phyloP scores from a whole-genome alignment of 2,888 invertebrate genomes.

The Cryptosula pallasiana region DNA sequence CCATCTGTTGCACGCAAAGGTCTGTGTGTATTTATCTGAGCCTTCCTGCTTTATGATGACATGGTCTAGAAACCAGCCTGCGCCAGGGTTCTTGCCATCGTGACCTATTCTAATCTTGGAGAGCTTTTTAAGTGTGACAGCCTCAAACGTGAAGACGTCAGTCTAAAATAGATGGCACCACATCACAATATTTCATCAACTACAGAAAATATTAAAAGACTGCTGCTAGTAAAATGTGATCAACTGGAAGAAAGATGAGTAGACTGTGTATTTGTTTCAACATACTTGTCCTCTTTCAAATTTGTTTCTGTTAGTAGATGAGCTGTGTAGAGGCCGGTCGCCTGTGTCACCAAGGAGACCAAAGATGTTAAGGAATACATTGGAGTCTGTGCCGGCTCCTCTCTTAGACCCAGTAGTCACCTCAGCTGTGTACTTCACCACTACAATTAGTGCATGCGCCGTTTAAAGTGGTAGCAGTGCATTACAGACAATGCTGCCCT shows the following conservation, averaged over 20 bases:
- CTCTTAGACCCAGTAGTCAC: constrained; percentile 47
- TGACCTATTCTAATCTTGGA: constrained; percentile 52
- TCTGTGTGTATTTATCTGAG: constrained; percentile 34
- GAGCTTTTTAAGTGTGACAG: constrained; percentile 47
- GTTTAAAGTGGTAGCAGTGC: no score
- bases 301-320: constrained; percentile 46
- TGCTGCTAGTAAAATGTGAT: no score
- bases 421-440: constrained; percentile 44
- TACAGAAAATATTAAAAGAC: no score
- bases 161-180: constrained; percentile 39
- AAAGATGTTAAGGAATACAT: constrained; percentile 49
- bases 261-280: no score
- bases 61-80: constrained; percentile 52
- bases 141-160: constrained; percentile 52
- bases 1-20: constrained; percentile 51
- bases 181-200: no score
- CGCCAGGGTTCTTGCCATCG: constrained; percentile 46
- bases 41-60: constrained; percentile 41
- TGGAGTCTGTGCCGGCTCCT: constrained; percentile 51
- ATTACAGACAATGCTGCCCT: no score
- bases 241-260: no score
- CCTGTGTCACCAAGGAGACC: constrained; percentile 52
- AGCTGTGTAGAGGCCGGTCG: constrained; percentile 40
- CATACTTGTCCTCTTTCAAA: constrained; percentile 51
- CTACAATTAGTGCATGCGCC: no score